Base-by-base conservation (phyloP, 2,797 vertebrate species). In the Phataginus tetradactyla region DNA sequence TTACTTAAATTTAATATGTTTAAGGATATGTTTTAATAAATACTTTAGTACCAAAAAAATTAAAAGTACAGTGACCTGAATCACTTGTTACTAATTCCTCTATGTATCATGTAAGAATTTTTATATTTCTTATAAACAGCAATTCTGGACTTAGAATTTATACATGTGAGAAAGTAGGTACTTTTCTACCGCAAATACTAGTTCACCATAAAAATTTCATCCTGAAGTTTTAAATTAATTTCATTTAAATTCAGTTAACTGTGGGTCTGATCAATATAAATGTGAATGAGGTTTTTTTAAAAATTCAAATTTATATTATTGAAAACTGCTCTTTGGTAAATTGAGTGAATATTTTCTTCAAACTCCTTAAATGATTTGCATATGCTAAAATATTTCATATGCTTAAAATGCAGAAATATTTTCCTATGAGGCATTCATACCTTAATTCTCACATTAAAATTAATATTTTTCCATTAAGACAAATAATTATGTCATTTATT, bases 401-500 rank as follows among this genome's bases (percentile, higher is more conserved):
- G 20, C 66, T 92, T 97, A 95, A 63, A 86, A 77, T 14, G 42
- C 0, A 34, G 86, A 90, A 96, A 18, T 17, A 32, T 97, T 98
- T 98, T 86, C 64, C 90, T 97, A 75, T 90, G 90, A 96, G 86
- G 61, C 64, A 95, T 86, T 80, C 93, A 68, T 97, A 95, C 96
- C 91, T 98, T 86, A 97, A 95, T 93, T 1, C 21, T 90, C 72
- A 92, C 84, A 91, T 92, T 0, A 21, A 97, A 97, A 97, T 15
- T 55, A 97, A 96, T 91, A 64, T 20, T 96, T 97, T 96, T 68
- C 69, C 49, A 96, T 94, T 96, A 97, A 84, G 74, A 85, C 92
- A 97, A 98, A 97, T 97, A 96, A 96, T 97, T 51, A 79, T 90
- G 77, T 92, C 66, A 93, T 97, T 77, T 96, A 96, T 97, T 96